Percentiles rank a stretch among this genome's conserved stretches.
Evolutionary conservation across 2,113 vertebrate species (phyloP).

Genomic region (Pelecanus crispus): DNA sequence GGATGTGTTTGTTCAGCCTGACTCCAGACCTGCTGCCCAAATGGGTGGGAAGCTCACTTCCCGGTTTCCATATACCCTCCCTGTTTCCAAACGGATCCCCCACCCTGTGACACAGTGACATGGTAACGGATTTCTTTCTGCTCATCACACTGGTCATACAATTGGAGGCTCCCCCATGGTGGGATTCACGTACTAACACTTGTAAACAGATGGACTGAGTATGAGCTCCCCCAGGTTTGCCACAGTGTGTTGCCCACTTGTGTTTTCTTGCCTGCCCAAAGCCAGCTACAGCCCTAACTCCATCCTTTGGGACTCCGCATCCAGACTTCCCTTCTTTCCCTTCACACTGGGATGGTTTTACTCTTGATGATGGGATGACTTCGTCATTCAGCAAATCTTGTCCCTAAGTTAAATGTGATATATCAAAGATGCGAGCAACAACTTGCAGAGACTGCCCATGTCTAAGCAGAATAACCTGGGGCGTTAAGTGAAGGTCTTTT

Average conservation of each 20-base stretch:
- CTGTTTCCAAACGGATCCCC: conserved; percentile 1
- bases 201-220: not conserved
- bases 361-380: not conserved
- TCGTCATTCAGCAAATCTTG: not conserved
- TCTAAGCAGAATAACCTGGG: not conserved
- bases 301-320: not conserved
- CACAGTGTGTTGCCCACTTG: not conserved
- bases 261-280: not conserved
- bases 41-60: not conserved
- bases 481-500: not conserved
- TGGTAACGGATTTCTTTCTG: not conserved
- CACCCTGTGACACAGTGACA: not conserved
- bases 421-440: not conserved
- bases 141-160: not conserved
- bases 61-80: not conserved
- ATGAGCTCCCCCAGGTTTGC: not conserved
- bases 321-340: not conserved
- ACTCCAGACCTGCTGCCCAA: not conserved
- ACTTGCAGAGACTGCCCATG: not conserved
- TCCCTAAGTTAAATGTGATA: not conserved
- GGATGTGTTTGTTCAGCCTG: conserved; percentile 33
- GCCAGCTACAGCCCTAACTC: not conserved
- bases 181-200: not conserved
- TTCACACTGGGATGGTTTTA: not conserved
- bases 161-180: not conserved